These are phyloP conservation scores for Coleophora flavipennella DNA, from an alignment of 2,888 invertebrate genomes.

Conservation along the genomic window DNA sequence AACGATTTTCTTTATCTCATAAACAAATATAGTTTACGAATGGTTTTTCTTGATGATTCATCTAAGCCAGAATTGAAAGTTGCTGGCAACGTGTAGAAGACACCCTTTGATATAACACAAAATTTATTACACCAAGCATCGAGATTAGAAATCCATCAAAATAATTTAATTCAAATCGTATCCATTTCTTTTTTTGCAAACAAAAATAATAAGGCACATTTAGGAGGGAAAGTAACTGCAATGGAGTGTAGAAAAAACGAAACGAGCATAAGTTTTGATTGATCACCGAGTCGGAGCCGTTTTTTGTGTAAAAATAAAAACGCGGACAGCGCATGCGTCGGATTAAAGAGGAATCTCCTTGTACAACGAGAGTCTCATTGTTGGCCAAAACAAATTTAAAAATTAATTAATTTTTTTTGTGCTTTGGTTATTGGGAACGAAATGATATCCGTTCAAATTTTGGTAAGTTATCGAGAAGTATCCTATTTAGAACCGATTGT, in stretches of 20 bases:
- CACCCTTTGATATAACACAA: background rate
- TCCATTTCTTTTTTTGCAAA: conserved; percentile 63
- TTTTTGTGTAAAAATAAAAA: conserved; percentile 72
- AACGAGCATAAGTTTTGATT: conserved; percentile 63
- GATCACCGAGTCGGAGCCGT: conserved; percentile 63
- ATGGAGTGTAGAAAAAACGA: conserved; percentile 59
- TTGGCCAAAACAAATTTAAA: conserved; percentile 45
- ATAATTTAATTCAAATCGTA: conserved; percentile 60
- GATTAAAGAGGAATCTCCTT: conserved; percentile 64
- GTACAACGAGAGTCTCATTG: too few relatives aligned
- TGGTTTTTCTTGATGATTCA: too few relatives aligned
- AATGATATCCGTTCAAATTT: conserved; percentile 7
- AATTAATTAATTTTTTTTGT: conserved; percentile 49
- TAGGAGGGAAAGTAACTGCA: conserved; percentile 63
- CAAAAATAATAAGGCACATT: conserved; percentile 59
- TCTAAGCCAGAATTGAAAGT: conserved; percentile 39
- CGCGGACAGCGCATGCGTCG: conserved; percentile 60
- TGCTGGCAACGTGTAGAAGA: background rate
- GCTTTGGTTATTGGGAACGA: conserved; percentile 40
- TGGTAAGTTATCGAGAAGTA: background rate
- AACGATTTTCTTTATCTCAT: too few relatives aligned
- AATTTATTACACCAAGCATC: conserved; percentile 16
- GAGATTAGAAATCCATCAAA: conserved; percentile 45
- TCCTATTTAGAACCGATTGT: too few relatives aligned
- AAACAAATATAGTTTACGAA: too few relatives aligned